Conservation (phyloP, 1,140 invertebrate species). For the Ditylenchus dipsaci region DNA sequence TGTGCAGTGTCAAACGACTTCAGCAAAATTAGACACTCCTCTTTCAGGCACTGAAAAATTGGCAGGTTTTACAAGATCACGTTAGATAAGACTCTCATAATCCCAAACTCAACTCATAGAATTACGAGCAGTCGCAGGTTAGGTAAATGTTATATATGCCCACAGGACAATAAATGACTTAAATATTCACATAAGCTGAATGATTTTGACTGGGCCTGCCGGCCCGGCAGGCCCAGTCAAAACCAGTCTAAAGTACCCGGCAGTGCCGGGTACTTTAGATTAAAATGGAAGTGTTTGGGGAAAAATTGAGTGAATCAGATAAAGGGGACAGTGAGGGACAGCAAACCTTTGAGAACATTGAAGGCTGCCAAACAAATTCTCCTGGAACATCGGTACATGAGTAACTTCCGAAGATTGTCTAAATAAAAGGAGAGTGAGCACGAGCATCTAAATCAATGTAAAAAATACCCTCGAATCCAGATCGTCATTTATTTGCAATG, state of each 20-base stretch:
- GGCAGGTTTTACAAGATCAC: not conserved
- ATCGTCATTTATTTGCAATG: conserved; percentile 91
- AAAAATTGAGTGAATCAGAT: conserved; percentile 5
- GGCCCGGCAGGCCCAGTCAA: not conserved
- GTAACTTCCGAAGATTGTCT: conserved; percentile 85
- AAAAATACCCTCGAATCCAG: conserved; percentile 77
- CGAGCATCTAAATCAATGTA: not conserved
- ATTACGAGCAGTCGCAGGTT: no score
- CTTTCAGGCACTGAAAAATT: conserved; percentile 70
- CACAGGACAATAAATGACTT: not conserved
- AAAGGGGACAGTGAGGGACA: not conserved
- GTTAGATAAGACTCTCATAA: no score
- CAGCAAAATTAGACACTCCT: conserved; percentile 84
- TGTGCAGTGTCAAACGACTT: conserved; percentile 92
- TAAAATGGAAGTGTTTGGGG: no score
- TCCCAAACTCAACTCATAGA: no score
- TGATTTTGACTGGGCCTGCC: not conserved
- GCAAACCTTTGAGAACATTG: conserved; percentile 74
- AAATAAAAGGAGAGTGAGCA: conserved; percentile 31
- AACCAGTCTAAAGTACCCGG: no score
- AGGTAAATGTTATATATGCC: not conserved
- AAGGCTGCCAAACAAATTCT: conserved; percentile 92
- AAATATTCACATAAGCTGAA: conserved; percentile 12
- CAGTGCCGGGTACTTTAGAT: no score
- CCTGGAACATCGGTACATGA: conserved; percentile 90